A percentile compares a stretch with the other conserved stretches of the same genome.
Evolutionary conservation across 2,888 invertebrate genomes (phyloP).

Genomic region (Caradrina clavipalpis): DNA sequence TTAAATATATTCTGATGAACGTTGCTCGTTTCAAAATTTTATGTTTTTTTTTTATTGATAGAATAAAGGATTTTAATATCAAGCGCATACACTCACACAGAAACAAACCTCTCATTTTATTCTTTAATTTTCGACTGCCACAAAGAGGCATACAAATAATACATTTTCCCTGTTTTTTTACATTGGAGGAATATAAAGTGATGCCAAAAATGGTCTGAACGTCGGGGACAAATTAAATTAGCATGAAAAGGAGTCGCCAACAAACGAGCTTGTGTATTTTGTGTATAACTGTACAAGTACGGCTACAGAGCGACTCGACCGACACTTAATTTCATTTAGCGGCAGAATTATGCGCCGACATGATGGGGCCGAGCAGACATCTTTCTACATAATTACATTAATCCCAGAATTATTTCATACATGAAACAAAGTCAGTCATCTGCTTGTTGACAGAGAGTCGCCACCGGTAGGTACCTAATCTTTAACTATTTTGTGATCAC

Average conservation of each 20-base stretch:
- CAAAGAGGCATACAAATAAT: slow-evolving; percentile 42
- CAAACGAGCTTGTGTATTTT: slow-evolving; percentile 74
- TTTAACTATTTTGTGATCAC: slow-evolving; percentile 12
- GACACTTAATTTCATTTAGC: slow-evolving; percentile 72
- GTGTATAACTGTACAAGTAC: slow-evolving; percentile 57
- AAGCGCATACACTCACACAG: slow-evolving; percentile 7
- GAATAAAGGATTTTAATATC: slow-evolving; percentile 5
- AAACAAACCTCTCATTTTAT: slow-evolving; percentile 43
- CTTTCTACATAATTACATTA: slow-evolving; percentile 51
- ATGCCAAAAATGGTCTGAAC: slow-evolving; percentile 57
- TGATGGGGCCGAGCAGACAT: slow-evolving; percentile 53
- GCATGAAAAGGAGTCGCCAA: slow-evolving; percentile 73
- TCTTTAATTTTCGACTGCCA: slow-evolving; percentile 37
- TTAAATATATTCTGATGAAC: slow-evolving; percentile 33
- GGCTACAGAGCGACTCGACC: slow-evolving; percentile 29
- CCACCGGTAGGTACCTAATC: neutral
- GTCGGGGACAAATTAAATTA: slow-evolving; percentile 76
- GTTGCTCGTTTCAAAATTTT: slow-evolving; percentile 10
- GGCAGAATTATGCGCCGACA: slow-evolving; percentile 65
- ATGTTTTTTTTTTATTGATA: neutral
- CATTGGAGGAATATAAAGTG: slow-evolving; percentile 62
- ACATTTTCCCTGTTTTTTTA: slow-evolving; percentile 51
- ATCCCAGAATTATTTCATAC: slow-evolving; percentile 12
- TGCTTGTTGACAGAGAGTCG: neutral
- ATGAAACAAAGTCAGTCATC: neutral